These are phyloP conservation scores for Syngnathoides biaculeatus DNA, from an alignment of 2,113 vertebrate genomes.

Conservation along the genomic window DNA sequence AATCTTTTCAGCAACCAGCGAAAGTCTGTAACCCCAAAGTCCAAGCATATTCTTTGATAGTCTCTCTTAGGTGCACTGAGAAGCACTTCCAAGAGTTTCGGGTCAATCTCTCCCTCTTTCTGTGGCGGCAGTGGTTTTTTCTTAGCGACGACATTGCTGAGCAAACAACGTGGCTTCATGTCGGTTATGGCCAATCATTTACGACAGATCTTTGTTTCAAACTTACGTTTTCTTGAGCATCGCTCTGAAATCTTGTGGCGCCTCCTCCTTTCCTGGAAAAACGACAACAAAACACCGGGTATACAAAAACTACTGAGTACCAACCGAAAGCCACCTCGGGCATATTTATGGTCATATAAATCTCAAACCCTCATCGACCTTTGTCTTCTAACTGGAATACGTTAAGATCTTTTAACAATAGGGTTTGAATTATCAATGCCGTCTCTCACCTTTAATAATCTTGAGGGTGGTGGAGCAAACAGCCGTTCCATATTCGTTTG, in stretches of 20 bases:
- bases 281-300: not conserved
- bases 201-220: not conserved
- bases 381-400: not conserved
- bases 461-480: constrained; percentile 72
- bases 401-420: not conserved
- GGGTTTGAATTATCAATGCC: not conserved
- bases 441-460: constrained; percentile 75
- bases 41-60: constrained; percentile 83
- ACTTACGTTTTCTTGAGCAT: constrained; percentile 74
- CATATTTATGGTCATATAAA: not conserved
- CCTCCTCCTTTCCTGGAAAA: constrained; percentile 25
- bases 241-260: constrained; percentile 63
- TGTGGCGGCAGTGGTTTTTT: constrained; percentile 48
- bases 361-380: not conserved
- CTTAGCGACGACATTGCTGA: constrained; percentile 48
- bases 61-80: constrained; percentile 78
- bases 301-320: not conserved
- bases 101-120: constrained; percentile 71
- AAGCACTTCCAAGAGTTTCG: constrained; percentile 82
- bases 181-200: not conserved
- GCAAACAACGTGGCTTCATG: not conserved
- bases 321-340: not conserved
- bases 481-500: constrained; percentile 81
- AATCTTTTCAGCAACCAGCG: constrained; percentile 85
- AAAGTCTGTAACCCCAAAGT: constrained; percentile 84